phyloP scores from a whole-genome alignment of 2,113 vertebrate species.

The Anhinga rufa region DNA sequence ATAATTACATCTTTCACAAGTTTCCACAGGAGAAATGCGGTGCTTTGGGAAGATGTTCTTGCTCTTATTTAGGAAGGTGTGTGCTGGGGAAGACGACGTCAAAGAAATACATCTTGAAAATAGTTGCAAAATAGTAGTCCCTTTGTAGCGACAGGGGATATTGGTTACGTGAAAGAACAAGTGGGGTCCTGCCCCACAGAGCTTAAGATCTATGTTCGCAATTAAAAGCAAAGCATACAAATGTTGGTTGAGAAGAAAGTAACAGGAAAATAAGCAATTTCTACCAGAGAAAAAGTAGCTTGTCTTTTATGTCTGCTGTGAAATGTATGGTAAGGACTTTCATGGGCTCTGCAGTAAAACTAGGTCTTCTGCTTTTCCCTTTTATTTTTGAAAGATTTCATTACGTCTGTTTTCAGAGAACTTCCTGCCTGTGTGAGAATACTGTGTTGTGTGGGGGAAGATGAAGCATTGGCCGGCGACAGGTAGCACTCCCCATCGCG shows the following conservation, averaged over 20 bases:
- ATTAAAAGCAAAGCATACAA: neutral
- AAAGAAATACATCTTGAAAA: neutral
- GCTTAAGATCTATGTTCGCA: neutral
- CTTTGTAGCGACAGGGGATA: neutral
- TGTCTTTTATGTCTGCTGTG: neutral
- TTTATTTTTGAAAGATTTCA: neutral
- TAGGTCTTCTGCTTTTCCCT: neutral
- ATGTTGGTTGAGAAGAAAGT: neutral
- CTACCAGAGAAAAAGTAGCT: neutral
- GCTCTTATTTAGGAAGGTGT: neutral
- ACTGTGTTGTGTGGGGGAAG: neutral
- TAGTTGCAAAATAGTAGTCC: neutral
- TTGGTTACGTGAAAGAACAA: neutral
- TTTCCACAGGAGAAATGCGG: neutral
- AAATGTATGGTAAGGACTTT: neutral
- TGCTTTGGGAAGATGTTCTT: neutral
- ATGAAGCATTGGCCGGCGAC: neutral
- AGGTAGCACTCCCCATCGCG: rapidly evolving
- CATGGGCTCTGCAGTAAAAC: neutral
- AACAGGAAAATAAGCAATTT: neutral
- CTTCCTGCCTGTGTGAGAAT: neutral
- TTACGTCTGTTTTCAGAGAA: neutral
- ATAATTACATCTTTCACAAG: neutral
- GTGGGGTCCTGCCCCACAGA: neutral
- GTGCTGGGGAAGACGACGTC: neutral